These are phyloP conservation scores for Emmelina monodactyla DNA, from an alignment of 2,888 invertebrate species.

Conservation along the genomic window DNA sequence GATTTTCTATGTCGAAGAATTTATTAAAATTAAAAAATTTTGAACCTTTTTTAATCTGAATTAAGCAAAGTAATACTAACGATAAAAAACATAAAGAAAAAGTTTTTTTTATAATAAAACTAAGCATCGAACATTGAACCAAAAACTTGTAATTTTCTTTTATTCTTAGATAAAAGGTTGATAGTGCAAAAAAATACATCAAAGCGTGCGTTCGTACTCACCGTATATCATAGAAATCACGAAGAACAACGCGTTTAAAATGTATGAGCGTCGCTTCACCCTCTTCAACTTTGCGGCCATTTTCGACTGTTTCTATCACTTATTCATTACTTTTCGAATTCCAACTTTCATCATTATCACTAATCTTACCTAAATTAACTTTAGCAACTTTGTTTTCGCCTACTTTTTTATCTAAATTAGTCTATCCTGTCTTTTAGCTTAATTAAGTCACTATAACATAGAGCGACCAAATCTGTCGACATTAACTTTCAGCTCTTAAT, in stretches of 20 bases:
- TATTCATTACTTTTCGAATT: slow-evolving; percentile 12
- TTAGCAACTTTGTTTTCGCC: too few relatives aligned
- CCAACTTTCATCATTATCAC: slow-evolving; percentile 20
- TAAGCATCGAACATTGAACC: too few relatives aligned
- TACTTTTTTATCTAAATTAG: slow-evolving; percentile 24
- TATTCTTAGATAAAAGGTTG: background rate
- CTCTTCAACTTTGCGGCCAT: slow-evolving; percentile 46
- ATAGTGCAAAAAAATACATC: background rate
- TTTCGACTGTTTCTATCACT: too few relatives aligned
- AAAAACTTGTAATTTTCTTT: too few relatives aligned
- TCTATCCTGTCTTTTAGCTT: slow-evolving; percentile 38
- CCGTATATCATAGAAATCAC: slow-evolving; percentile 54
- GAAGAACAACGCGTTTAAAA: slow-evolving; percentile 47
- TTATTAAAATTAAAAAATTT: too few relatives aligned
- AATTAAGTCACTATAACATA: slow-evolving; percentile 29
- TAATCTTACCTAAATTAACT: too few relatives aligned
- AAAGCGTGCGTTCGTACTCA: slow-evolving; percentile 37
- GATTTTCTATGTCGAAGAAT: too few relatives aligned
- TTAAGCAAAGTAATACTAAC: too few relatives aligned
- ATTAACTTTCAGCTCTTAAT: slow-evolving; percentile 40
- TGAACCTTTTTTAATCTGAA: too few relatives aligned
- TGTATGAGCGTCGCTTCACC: slow-evolving; percentile 44
- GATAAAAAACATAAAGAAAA: too few relatives aligned
- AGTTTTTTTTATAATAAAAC: too few relatives aligned
- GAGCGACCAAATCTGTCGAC: slow-evolving; percentile 47